Evolutionary conservation across 2,797 vertebrate species (phyloP).

Genomic region (Avahi laniger): DNA sequence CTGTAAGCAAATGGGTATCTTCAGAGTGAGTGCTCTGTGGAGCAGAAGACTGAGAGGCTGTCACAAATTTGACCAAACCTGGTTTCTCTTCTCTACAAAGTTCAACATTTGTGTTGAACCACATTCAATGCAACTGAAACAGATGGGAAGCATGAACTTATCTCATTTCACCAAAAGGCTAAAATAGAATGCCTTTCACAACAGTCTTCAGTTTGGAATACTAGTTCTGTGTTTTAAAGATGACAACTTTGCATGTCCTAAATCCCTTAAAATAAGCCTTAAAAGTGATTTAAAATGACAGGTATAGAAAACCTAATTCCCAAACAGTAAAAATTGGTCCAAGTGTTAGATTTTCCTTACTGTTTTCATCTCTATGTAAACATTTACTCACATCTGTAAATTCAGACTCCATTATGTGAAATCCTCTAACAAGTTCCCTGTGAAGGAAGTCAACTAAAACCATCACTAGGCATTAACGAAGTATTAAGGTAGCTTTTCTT

Average conservation of each 20-base stretch:
- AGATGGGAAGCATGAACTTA: not conserved
- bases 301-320: not conserved
- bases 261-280: slow-evolving; percentile 1
- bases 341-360: not conserved
- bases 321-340: not conserved
- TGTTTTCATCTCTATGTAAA: slow-evolving; percentile 33
- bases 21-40: not conserved
- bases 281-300: slow-evolving; percentile 3
- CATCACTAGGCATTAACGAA: not conserved
- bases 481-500: not conserved
- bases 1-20: not conserved
- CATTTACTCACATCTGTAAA: slow-evolving; percentile 38
- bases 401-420: not conserved
- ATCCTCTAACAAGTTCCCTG: not conserved
- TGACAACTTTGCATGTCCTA: slow-evolving; percentile 3
- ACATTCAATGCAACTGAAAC: not conserved
- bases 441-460: slow-evolving; percentile 11
- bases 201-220: slow-evolving; percentile 39
- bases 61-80: not conserved
- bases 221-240: slow-evolving; percentile 35
- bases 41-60: not conserved
- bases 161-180: not conserved
- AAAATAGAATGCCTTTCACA: slow-evolving; percentile 24
- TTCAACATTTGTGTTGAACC: not conserved
- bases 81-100: not conserved